Evolutionary conservation across 2,113 vertebrate species (phyloP), one percentile per base, ranked within the genome.

Genomic region (Thunnus thynnus): DNA sequence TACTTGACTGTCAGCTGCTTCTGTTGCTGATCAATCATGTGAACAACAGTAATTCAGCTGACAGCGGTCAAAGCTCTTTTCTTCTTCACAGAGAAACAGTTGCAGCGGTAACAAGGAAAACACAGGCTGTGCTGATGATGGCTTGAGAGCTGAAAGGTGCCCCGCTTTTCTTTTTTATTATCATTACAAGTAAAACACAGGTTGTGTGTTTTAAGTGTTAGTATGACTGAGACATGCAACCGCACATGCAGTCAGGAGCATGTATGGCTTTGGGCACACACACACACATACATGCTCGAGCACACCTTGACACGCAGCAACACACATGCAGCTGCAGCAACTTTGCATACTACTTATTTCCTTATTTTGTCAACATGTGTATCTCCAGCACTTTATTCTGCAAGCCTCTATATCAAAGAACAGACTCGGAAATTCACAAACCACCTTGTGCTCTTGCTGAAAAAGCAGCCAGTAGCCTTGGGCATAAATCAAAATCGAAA

Each of bases 1-100:
- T 6, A 3, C 22, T 51, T 27, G 41, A 68, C 56, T 13, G 73
- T 54, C 51, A 62, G 55, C 69, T 63, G 76, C 78, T 54, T 41
- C 66, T 82, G 78, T 61, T 76, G 72, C 62, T 82, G 56, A 85
- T 91, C 82, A 91, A 78, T 88, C 83, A 81, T 51, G 72, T 67
- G 48, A 76, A 75, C 72, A 78, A 20, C 79, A 67, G 69, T 72
- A 32, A 80, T 88, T 85, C 47, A 55, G 68, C 64, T 80, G 84
- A 84, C 81, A 76, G 79, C 58, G 5, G n/a, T 74, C 84, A 72
- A 13, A 83, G 78, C 66, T 56, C 48, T 27, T 72, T 68, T 78
- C 55, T 18, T 55, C 71, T 78, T 85, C 72, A 78, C 78, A 83
- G 54, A 56, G 73, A 54, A 86, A 62, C 68, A 52, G 64, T 64